Evolutionary conservation across 2,797 vertebrate genomes (phyloP), one percentile per base, ranked within the genome.

Genomic region (Avahi laniger): DNA sequence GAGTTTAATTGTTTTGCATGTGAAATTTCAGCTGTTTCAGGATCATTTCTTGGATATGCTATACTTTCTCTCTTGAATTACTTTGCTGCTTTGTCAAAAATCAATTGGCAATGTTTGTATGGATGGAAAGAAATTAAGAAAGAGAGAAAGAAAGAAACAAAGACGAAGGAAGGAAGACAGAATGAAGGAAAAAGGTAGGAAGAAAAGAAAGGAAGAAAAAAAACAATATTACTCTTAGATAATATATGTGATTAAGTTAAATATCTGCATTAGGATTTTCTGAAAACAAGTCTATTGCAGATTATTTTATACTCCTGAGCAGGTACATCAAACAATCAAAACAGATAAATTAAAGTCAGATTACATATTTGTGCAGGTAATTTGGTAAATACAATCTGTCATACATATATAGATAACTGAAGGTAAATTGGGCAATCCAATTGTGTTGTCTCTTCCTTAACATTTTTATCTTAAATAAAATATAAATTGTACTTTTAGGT

Each of bases 181-280:
- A 3, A 48, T 15, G n/a, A 30, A 9, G 24, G 24, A 26, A 3
- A 14, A 4, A 38, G 9, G 1, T 24, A 4, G 18, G 5, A 1
- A 38, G 4, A 6, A 1, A 12, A 6, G 0, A 28, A 52, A 9
- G 24, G 0, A 52, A 28, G 24, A 6, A 38, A 13, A 1, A 0
- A 43, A 50, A 69, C 5, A 41, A 20, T 35, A 2, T n/a, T 72
- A 57, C 24, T 78, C 22, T 85, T 20, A 85, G 72, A 93, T 12
- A 69, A 59, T 41, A 35, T 9, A 61, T 70, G 4, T 43, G 15
- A 85, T 57, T 75, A 28, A 65, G 35, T 52, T 86, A 69, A 69
- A 1, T 78, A 59, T 41, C 1, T 87, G 1, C 0, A 46, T 52
- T 78, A 28, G 12, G 7, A 67, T 87, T 93, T 87, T 83, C 80